Percentiles rank a stretch among this genome's conserved stretches.
phyloP scores from a whole-genome alignment of 2,797 vertebrate species.

The Nyctalus aviator region DNA sequence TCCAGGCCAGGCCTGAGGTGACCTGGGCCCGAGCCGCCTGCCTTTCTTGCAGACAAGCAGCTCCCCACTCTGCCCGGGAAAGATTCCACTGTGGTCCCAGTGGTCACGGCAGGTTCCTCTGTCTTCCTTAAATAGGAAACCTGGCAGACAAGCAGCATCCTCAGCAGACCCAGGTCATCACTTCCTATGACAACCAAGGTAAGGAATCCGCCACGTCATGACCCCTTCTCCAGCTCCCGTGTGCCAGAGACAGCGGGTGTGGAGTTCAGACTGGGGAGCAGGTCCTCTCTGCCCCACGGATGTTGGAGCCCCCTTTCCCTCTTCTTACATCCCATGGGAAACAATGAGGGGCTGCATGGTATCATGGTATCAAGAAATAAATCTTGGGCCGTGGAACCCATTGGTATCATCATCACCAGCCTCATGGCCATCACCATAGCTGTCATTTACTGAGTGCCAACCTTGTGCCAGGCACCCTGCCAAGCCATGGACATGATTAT shows the following conservation, averaged over 20 bases:
- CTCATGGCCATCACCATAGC: not conserved
- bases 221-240: not conserved
- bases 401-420: not conserved
- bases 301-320: not conserved
- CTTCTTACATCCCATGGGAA: not conserved
- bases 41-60: not conserved
- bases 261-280: not conserved
- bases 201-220: not conserved
- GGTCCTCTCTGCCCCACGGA: not conserved
- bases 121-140: slow-evolving; percentile 77
- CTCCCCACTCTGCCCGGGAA: not conserved
- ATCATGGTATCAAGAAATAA: not conserved
- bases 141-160: slow-evolving; percentile 24
- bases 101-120: slow-evolving; percentile 52
- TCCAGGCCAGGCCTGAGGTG: not conserved
- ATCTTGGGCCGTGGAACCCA: not conserved
- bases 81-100: not conserved
- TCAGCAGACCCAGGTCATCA: slow-evolving; percentile 73
- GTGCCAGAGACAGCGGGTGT: not conserved
- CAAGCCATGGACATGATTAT: not conserved
- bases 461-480: not conserved
- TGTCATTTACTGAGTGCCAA: not conserved
- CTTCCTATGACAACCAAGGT: slow-evolving; percentile 82
- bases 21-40: not conserved
- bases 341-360: not conserved